Evolutionary conservation across 2,797 vertebrate genomes (phyloP).

Genomic region (Mallotus villosus): DNA sequence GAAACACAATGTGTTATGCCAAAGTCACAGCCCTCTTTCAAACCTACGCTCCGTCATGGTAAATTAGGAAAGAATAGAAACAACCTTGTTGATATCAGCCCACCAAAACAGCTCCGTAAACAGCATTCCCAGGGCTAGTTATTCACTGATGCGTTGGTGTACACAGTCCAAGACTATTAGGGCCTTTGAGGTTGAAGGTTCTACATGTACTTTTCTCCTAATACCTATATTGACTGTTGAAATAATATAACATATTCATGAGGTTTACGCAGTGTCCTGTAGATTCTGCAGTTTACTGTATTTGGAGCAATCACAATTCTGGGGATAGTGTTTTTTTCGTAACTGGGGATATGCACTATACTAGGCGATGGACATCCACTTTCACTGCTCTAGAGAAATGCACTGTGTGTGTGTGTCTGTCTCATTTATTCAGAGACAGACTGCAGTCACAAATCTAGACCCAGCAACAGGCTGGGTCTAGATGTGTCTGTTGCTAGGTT

Average conservation of each 20-base stretch:
- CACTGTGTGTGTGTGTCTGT: conserved; percentile 5
- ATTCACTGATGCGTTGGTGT: not conserved
- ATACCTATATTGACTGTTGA: too few relatives aligned
- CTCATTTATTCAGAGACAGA: conserved; percentile 17
- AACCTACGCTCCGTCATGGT: conserved; percentile 29
- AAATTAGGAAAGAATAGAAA: conserved; percentile 27
- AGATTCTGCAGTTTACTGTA: too few relatives aligned
- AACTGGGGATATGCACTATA: too few relatives aligned
- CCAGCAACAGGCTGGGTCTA: conserved; percentile 29
- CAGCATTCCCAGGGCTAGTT: not conserved
- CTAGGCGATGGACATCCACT: not conserved
- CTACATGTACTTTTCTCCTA: not conserved
- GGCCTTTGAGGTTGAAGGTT: not conserved
- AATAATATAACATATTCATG: too few relatives aligned
- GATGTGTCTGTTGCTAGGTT: conserved; percentile 69
- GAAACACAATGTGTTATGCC: conserved; percentile 22
- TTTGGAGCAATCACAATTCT: too few relatives aligned
- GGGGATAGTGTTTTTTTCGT: too few relatives aligned
- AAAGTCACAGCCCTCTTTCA: conserved; percentile 2
- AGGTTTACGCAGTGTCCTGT: too few relatives aligned
- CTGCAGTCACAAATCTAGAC: conserved; percentile 28
- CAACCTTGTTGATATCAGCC: conserved; percentile 10
- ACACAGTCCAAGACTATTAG: not conserved
- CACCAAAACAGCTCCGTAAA: conserved; percentile 4
- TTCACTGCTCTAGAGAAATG: not conserved